A percentile compares a stretch with the other conserved stretches of the same genome.
Conservation (phyloP, 2,113 vertebrate genomes). For the Emydocephalus ijimae region DNA sequence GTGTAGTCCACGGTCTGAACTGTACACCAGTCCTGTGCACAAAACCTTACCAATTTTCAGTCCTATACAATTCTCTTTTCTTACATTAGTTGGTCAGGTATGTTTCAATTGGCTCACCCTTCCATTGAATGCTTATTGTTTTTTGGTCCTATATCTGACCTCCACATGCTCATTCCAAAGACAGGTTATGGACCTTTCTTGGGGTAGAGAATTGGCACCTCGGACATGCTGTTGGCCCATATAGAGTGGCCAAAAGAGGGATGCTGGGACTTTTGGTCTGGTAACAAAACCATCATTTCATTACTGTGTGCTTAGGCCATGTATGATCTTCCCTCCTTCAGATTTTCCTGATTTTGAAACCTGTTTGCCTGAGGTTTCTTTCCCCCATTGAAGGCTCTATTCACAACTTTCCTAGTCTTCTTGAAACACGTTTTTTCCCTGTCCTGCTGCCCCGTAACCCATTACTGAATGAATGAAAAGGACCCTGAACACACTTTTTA, state of each 20-base stretch:
- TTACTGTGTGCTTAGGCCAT: neutral
- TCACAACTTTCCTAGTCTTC: neutral
- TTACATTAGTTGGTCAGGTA: neutral
- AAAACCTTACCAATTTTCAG: neutral
- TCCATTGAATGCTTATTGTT: neutral
- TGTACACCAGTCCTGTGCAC: neutral
- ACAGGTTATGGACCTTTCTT: neutral
- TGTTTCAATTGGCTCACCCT: neutral
- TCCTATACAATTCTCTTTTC: neutral
- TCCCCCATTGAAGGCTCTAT: neutral
- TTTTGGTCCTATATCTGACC: neutral
- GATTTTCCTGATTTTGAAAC: neutral
- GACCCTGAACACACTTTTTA: neutral
- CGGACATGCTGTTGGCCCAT: neutral
- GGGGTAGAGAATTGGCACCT: neutral
- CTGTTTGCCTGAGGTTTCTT: neutral
- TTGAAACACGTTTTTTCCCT: neutral
- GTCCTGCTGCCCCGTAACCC: neutral
- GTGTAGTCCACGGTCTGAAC: neutral
- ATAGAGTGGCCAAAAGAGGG: neutral
- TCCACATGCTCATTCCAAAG: neutral
- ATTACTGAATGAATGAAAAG: neutral
- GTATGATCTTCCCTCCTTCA: neutral
- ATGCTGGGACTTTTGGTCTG: neutral
- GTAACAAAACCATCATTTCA: neutral